phyloP scores from a whole-genome alignment of 2,113 vertebrate genomes.

The Carassius carassius region DNA sequence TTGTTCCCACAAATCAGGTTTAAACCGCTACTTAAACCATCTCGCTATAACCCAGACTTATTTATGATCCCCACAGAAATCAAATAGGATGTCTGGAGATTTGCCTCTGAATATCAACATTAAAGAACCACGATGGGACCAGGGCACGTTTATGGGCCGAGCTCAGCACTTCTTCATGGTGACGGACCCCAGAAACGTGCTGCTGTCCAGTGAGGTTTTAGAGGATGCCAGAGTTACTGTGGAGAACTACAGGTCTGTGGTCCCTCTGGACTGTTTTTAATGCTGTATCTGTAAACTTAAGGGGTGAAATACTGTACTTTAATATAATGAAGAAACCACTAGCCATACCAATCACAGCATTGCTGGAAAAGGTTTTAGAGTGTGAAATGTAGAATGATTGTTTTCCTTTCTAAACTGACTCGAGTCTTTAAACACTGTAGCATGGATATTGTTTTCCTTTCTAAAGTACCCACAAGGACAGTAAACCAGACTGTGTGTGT shows the following conservation, averaged over 20 bases:
- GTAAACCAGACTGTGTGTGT: too few relatives aligned
- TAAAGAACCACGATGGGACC: conserved; percentile 94
- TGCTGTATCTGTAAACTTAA: neutral
- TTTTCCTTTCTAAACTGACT: neutral
- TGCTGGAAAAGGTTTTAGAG: neutral
- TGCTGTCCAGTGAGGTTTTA: conserved; percentile 83
- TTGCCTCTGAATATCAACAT: conserved; percentile 89
- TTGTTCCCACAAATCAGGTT: neutral
- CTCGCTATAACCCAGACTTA: neutral
- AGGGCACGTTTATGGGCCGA: conserved; percentile 89
- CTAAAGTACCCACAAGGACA: too few relatives aligned
- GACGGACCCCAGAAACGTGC: conserved; percentile 90
- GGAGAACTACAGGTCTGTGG: conserved; percentile 86
- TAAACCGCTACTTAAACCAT: neutral
- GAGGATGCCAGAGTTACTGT: conserved; percentile 83
- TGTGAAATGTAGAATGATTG: neutral
- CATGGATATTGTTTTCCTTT: neutral
- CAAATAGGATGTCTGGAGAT: conserved; percentile 78
- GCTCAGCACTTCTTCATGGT: conserved; percentile 96
- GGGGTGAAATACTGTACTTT: neutral
- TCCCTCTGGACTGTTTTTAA: too few relatives aligned
- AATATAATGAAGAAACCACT: neutral
- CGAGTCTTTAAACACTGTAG: neutral
- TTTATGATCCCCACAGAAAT: neutral
- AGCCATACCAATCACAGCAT: neutral